phyloP scores from a whole-genome alignment of 2,888 invertebrate species.

The Drosophila meridionalis region DNA sequence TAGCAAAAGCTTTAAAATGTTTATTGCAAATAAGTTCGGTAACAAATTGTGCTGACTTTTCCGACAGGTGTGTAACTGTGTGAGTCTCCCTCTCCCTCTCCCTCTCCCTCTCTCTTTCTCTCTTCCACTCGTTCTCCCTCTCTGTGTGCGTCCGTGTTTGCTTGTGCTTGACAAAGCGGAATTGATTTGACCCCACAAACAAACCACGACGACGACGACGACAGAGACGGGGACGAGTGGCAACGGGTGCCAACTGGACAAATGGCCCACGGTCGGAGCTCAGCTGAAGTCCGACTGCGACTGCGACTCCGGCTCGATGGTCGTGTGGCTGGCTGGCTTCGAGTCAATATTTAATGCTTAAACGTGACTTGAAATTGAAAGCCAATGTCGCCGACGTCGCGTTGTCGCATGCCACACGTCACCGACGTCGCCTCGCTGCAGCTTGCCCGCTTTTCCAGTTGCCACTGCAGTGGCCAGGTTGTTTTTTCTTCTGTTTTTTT shows the following conservation, averaged over 20 bases:
- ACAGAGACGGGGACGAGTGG: neutral
- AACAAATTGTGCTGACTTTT: constrained; percentile 48
- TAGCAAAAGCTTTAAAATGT: constrained; percentile 2
- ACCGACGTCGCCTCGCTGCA: constrained; percentile 17
- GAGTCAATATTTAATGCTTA: constrained; percentile 55
- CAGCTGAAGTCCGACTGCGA: constrained; percentile 9
- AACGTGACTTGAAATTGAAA: constrained; percentile 78
- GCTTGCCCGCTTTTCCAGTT: constrained; percentile 10
- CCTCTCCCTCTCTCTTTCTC: neutral
- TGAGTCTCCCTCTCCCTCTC: neutral
- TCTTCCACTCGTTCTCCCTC: neutral
- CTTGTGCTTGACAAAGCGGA: constrained; percentile 70
- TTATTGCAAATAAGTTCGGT: constrained; percentile 14
- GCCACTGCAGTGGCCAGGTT: constrained; percentile 3
- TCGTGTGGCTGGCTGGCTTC: constrained; percentile 49
- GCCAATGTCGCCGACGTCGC: constrained; percentile 54
- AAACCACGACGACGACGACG: neutral
- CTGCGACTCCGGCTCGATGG: constrained; percentile 12
- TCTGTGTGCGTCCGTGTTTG: constrained; percentile 22
- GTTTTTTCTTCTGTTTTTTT: neutral
- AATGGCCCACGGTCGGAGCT: constrained; percentile 62
- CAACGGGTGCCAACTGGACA: constrained; percentile 36
- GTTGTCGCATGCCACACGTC: constrained; percentile 22
- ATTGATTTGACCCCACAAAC: constrained; percentile 60
- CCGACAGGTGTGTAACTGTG: constrained; percentile 52